Evolutionary conservation across 2,888 invertebrate species (phyloP).

Genomic region (Alsophila aescularia): DNA sequence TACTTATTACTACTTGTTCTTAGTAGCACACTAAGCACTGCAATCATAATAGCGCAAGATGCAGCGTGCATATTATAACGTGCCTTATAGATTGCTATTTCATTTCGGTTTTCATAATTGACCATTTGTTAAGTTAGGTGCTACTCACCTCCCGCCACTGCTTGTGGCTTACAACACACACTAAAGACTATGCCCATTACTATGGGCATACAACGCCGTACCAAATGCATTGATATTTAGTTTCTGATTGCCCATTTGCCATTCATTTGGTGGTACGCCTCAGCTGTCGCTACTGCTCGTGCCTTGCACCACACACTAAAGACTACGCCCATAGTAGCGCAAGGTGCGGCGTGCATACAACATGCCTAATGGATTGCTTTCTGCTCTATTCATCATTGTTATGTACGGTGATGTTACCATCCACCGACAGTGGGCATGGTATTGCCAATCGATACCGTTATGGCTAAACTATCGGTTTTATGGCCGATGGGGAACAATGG

Average conservation of each 20-base stretch:
- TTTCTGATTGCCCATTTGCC: neutral
- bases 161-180: conserved; percentile 14
- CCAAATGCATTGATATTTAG: neutral
- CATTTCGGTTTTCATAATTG: neutral
- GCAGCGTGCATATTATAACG: too few species aligned
- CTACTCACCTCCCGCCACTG: neutral
- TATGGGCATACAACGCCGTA: too few species aligned
- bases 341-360: conserved; percentile 46
- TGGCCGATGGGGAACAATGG: neutral
- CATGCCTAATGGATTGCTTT: conserved; percentile 46
- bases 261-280: too few species aligned
- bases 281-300: conserved; percentile 13
- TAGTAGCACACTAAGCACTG: too few species aligned
- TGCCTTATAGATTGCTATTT: neutral
- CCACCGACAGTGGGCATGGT: neutral
- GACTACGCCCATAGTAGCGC: conserved; percentile 60
- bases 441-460: conserved; percentile 1
- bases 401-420: conserved; percentile 9
- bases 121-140: too few species aligned
- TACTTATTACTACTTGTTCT: too few species aligned
- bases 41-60: too few species aligned
- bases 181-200: conserved; percentile 68
- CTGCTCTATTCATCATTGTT: conserved; percentile 36
- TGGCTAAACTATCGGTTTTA: conserved; percentile 6
- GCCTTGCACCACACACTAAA: conserved; percentile 38